phyloP scores from a whole-genome alignment of 2,888 invertebrate genomes.

The Seira ritae region DNA sequence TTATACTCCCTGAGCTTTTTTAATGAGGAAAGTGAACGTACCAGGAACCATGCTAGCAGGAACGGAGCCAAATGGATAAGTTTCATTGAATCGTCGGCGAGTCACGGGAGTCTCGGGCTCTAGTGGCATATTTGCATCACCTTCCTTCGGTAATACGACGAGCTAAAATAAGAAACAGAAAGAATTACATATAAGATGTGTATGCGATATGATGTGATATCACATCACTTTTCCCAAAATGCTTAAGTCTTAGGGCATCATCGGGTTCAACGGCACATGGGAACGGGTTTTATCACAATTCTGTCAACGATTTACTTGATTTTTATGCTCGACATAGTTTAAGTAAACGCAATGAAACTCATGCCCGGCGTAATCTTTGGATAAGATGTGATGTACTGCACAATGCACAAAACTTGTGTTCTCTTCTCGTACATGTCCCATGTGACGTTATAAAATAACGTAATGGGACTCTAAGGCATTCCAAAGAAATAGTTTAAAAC shows the following conservation, averaged over 20 bases:
- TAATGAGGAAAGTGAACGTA: constrained; percentile 40
- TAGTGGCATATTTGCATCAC: constrained; percentile 70
- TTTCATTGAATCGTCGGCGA: constrained; percentile 72
- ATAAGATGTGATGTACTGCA: too few species aligned
- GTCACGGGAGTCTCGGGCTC: constrained; percentile 68
- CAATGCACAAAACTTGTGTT: background rate
- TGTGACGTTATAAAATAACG: constrained; percentile 4
- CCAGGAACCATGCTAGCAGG: constrained; percentile 69
- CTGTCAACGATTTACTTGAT: too few species aligned
- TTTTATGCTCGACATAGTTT: too few species aligned
- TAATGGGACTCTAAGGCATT: constrained; percentile 15
- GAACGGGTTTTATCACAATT: background rate
- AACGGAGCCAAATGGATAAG: constrained; percentile 68
- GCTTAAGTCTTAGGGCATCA: too few species aligned
- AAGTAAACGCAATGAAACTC: too few species aligned
- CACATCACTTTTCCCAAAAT: background rate
- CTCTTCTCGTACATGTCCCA: constrained; percentile 26
- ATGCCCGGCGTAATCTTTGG: too few species aligned
- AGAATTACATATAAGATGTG: too few species aligned
- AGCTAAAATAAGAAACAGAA: constrained; percentile 61
- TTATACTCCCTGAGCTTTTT: background rate
- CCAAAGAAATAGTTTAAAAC: background rate
- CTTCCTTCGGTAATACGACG: constrained; percentile 70
- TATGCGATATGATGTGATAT: constrained; percentile 11
- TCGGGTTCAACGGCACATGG: background rate